Base-by-base conservation (phyloP, 2,797 vertebrate genomes). In the Microctenopoma lineatum region DNA sequence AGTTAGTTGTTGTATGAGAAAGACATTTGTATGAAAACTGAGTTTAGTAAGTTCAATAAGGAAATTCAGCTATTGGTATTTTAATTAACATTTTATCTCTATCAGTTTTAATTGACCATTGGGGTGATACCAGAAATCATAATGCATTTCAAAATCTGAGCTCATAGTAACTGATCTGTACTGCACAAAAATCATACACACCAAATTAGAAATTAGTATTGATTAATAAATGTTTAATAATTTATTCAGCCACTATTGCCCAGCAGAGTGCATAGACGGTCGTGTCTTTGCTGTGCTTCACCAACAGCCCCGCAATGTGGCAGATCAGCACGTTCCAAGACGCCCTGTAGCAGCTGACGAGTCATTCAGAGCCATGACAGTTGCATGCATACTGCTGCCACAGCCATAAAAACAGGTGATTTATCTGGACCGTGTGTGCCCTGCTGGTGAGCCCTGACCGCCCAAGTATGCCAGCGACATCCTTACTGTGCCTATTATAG, bases 401-500 rank as follows among this genome's bases (percentile, higher is more conserved):
- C 80, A 63, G 64, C 72, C 84, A 87, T 83, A 91, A 89, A 87
- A 86, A 65, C 61, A 63, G 70, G 61, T 87, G 89, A 92, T 92
- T 91, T 91, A 91, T 91, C 68, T 72, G 66, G 64, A 87, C 68
- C 80, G 86, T 84, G 84, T 90, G 90, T 25, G 73, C 74, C 77
- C 67, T 53, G 71, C 67, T 74, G 72, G 65, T 66, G 87, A 70
- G 80, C 70, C 80, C 76, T 89, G 89, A 90, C 87, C 78, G 62
- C 6, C 0, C 53, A 84, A 84, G 84, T 70, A 91, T 88, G 83
- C 73, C 73, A 74, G 59, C 44, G 29, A 86, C 70, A 85, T 77
- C 78, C 85, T 79, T 65, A 26, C 78, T 55, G 66, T 63, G 71
- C 81, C 69, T 45, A 4, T 86, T 80, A 86, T 85, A 90, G 79